Evolutionary conservation across 2,113 vertebrate species (phyloP), one percentile per base, ranked within the genome.

Genomic region (Vicugna pacos): DNA sequence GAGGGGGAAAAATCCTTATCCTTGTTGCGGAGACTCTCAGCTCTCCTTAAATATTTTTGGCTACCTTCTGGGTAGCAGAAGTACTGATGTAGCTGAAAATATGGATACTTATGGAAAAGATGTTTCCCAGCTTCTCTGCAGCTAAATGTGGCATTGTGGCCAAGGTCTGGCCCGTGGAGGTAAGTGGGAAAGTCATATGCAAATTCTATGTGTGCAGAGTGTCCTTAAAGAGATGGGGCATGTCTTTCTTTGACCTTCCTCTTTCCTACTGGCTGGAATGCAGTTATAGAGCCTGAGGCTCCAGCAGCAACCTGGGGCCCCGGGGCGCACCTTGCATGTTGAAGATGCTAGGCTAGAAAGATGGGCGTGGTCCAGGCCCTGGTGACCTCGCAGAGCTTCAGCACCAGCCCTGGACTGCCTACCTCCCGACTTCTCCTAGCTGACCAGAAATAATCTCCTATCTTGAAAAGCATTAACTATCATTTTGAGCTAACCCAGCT

Each of bases 321-420:
- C 42, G 26, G 9, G 19, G 35, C n/a, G 20, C 48, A 52, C 16
- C 2, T 12, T 22, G 1, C 28, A 0, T 17, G 4, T 8, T 62
- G 52, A 65, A 4, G 10, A 48, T 0, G 1, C 35, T 80, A 50
- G 22, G 30, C 17, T 22, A 62, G 86, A n/a, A 82, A 67, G 52
- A 69, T 58, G 16, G 42, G 32, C 0, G 2, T 24, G 15, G n/a
- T 46, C 46, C 15, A 32, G 7, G 38, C 35, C 8, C 15, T 6
- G 42, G 26, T 13, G 19, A 69, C 28, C 46, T 72, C 19, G 22
- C 14, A 30, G 20, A 70, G 19, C 32, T n/a, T 76, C 38, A 32
- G 17, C 56, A 20, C 12, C 35, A 73, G 64, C 22, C 13, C 46
- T 48, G 24, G 24, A 26, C 48, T 84, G 38, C 3, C 24, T 91